Evolutionary conservation across 2,888 invertebrate species (phyloP), one percentile per base, ranked within the genome.

Genomic region (Megastigmus dorsalis): DNA sequence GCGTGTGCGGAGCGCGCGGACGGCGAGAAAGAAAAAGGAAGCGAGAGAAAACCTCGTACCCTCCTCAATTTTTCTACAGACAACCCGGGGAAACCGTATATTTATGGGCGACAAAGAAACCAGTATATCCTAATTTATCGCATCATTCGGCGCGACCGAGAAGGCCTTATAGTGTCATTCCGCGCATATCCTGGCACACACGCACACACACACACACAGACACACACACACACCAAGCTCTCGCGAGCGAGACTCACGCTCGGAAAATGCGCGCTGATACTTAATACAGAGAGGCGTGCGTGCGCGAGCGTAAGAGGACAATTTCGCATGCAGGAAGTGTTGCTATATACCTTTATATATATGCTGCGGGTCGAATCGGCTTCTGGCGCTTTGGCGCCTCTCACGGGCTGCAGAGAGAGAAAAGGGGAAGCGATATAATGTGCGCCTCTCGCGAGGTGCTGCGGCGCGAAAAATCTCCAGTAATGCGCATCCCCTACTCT

Each of bases 91-190:
- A 38, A 36, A 15, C n/a, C 36, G 18, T n/a, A n/a, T 57, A 59
- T 59, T 50, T 50, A 50, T 26, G 36, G 28, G 30, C 28, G 38
- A 68, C 57, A 68, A 68, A 68, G 68, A 68, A 68, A 57, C 68
- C 68, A 68, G 68, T 68, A 68, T 59, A 68, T 68, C 38, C 43
- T 68, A 59, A 68, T 59, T 68, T 68, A 68, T 68, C 48, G 68
- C 28, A 30, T 45, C 45, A 62, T 45, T 33, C 28, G 38, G 6
- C 10, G 23, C 28, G 38, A 9, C 10, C 33, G 3, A 36, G 18
- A 38, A n/a, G 28, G 50, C 18, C 36, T 15, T 28, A 33, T n/a
- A n/a, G n/a, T n/a, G n/a, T 33, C 54, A 38, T 43, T 55, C 23
- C 23, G 57, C 41, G 26, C 26, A 54, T 54, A 54, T 54, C 18